Percentiles rank a stretch among this genome's conserved stretches.
These are phyloP conservation scores for Urocyon cinereoargenteus DNA, from an alignment of 2,797 vertebrate species.

Conservation along the genomic window DNA sequence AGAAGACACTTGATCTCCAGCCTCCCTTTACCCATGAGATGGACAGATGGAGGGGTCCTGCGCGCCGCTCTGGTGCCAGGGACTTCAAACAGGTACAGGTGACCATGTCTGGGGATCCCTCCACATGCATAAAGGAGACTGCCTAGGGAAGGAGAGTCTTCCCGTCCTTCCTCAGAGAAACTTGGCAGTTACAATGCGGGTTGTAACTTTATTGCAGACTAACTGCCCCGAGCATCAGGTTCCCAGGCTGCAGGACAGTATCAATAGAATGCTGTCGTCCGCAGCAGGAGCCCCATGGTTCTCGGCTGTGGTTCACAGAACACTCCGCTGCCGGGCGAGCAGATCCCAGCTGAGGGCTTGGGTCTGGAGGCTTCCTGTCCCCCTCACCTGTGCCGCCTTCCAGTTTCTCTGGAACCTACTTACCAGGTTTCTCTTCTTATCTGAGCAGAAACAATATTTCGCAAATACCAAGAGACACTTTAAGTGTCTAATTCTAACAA, in stretches of 20 bases:
- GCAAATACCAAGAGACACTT: background rate
- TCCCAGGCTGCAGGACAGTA: background rate
- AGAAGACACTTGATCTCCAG: conserved; percentile 58
- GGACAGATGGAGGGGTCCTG: background rate
- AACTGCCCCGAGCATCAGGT: conserved; percentile 56
- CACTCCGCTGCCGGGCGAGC: background rate
- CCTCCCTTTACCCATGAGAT: background rate
- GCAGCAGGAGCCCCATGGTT: background rate
- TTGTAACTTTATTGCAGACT: conserved; percentile 61
- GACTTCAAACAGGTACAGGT: background rate
- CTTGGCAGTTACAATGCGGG: background rate
- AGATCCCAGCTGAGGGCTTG: background rate
- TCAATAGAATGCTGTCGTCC: conserved; percentile 60
- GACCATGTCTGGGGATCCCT: no score
- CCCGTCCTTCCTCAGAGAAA: background rate
- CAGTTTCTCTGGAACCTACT: background rate
- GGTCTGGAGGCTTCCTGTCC: background rate
- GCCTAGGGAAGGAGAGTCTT: conserved; percentile 15
- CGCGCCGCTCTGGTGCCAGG: background rate
- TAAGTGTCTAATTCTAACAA: conserved; percentile 51
- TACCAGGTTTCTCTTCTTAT: conserved; percentile 33
- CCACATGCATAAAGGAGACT: background rate
- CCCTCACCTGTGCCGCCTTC: background rate
- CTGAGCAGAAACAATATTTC: background rate
- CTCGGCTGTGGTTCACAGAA: background rate